These are phyloP conservation scores for Aurelia sp. DNA, from an alignment of 30 jellyfish, hydroid and myxozoan species.

Conservation along the genomic window DNA sequence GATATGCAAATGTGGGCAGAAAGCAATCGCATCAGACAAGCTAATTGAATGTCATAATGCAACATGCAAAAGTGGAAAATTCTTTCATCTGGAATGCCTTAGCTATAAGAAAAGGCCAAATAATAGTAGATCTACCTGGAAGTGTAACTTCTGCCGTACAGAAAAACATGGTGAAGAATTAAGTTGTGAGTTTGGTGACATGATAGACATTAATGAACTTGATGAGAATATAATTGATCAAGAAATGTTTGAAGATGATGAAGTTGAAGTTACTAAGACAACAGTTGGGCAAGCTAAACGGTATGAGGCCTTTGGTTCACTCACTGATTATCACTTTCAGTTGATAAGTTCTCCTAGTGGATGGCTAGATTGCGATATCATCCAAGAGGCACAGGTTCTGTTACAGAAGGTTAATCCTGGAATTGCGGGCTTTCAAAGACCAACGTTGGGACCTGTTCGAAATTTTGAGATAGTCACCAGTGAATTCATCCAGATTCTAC, in stretches of 20 bases:
- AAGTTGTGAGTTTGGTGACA: not conserved
- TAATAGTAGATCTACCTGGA: too few species aligned
- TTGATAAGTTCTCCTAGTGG: slow-evolving; percentile 40
- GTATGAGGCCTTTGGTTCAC: too few species aligned
- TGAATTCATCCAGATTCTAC: slow-evolving; percentile 48
- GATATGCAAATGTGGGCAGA: too few species aligned
- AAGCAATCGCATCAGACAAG: too few species aligned
- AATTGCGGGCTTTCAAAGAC: slow-evolving; percentile 49
- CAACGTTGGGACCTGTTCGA: slow-evolving; percentile 48
- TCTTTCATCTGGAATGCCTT: too few species aligned
- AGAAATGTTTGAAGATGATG: slow-evolving; percentile 25
- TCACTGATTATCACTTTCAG: slow-evolving; percentile 32
- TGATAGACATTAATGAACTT: slow-evolving; percentile 1
- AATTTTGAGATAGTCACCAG: slow-evolving; percentile 24
- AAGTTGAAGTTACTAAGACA: not conserved
- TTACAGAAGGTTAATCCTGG: slow-evolving; percentile 29
- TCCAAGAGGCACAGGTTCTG: slow-evolving; percentile 34
- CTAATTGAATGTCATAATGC: too few species aligned
- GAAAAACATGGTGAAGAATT: not conserved
- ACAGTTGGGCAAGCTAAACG: slow-evolving; percentile 33
- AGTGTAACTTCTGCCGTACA: slow-evolving; percentile 9
- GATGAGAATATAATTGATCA: slow-evolving; percentile 34
- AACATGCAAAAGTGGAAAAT: too few species aligned
- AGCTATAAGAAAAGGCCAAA: too few species aligned
- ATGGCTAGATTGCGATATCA: slow-evolving; percentile 42